These are phyloP conservation scores for Drosophila mauritiana DNA, from an alignment of 1,140 invertebrate species.

Conservation along the genomic window DNA sequence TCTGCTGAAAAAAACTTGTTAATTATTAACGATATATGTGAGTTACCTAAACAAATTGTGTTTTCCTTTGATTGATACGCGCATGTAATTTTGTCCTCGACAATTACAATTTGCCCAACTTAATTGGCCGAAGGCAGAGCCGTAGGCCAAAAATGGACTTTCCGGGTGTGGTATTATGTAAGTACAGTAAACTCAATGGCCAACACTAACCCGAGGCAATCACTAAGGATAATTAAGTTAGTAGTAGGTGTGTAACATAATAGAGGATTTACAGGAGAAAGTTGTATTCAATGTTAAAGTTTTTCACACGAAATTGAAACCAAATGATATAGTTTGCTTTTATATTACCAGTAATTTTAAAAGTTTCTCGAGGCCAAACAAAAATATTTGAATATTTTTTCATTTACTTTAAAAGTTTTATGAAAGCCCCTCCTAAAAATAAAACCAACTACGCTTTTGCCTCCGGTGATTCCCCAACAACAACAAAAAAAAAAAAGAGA, in stretches of 20 bases:
- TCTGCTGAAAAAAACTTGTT: not conserved
- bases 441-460: not conserved
- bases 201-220: conserved; percentile 6
- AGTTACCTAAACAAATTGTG: conserved; percentile 3
- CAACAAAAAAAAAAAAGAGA: not conserved
- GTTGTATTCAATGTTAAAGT: not conserved
- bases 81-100: not conserved
- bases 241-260: not conserved
- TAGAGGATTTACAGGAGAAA: not conserved
- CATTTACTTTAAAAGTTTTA: no score
- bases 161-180: conserved; percentile 17
- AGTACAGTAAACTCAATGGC: conserved; percentile 10
- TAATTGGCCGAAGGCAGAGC: conserved; percentile 25
- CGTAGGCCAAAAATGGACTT: conserved; percentile 2
- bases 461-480: not conserved
- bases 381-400: no score
- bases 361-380: no score
- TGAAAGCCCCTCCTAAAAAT: not conserved
- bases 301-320: no score
- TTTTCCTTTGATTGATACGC: conserved; percentile 8
- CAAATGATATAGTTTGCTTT: no score
- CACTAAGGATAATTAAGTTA: conserved; percentile 22
- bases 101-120: conserved; percentile 22
- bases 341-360: no score
- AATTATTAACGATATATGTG: not conserved